Evolutionary conservation across 2,113 vertebrate species (phyloP).

Genomic region (Thryonomys swinderianus): DNA sequence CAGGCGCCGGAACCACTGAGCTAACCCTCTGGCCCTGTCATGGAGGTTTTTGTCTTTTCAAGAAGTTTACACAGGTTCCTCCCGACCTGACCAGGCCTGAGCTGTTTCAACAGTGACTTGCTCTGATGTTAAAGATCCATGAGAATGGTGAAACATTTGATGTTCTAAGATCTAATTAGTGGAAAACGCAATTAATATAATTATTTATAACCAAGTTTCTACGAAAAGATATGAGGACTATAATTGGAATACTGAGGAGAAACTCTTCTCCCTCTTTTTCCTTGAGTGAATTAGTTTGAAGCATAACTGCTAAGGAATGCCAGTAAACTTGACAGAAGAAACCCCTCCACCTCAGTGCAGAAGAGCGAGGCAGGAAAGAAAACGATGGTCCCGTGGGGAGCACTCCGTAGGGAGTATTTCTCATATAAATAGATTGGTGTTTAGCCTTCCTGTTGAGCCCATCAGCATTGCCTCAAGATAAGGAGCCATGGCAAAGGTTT

Average conservation of each 20-base stretch:
- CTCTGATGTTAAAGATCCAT: conserved; percentile 83
- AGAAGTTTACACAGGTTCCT: conserved; percentile 63
- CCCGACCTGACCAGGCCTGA: neutral
- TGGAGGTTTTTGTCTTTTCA: conserved; percentile 86
- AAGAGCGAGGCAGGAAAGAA: neutral
- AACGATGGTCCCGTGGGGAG: too few species aligned
- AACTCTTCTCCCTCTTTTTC: conserved; percentile 47
- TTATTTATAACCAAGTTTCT: conserved; percentile 77
- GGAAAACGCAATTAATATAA: conserved; percentile 75
- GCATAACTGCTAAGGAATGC: conserved; percentile 53
- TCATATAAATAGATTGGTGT: neutral
- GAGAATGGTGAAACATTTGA: conserved; percentile 84
- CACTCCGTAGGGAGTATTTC: neutral
- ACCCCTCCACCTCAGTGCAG: neutral
- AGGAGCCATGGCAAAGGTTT: conserved; percentile 19
- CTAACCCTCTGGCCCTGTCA: too few species aligned
- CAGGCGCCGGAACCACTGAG: too few species aligned
- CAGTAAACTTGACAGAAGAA: conserved; percentile 56
- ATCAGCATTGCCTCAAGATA: neutral
- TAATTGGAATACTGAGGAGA: conserved; percentile 63
- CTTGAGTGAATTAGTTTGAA: conserved; percentile 43
- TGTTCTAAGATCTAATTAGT: conserved; percentile 86
- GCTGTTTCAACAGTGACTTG: conserved; percentile 84
- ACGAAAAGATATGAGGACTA: conserved; percentile 62
- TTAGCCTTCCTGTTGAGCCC: conserved; percentile 57